A percentile compares a stretch with the other conserved stretches of the same genome.
phyloP scores from a whole-genome alignment of 2,113 vertebrate genomes.

The Andinoacara biseriatus region DNA sequence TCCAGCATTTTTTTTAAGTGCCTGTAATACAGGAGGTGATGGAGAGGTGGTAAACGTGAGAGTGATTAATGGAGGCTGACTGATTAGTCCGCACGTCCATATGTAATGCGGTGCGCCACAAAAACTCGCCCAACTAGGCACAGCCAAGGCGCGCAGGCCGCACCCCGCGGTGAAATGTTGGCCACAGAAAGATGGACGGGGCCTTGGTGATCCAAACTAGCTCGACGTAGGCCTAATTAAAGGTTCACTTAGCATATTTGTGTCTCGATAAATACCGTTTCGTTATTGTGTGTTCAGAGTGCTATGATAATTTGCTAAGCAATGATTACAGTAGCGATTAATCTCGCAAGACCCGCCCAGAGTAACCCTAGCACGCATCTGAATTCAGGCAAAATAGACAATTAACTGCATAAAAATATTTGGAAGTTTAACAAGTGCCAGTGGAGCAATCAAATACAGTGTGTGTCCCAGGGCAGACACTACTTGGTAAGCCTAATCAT shows the following conservation, averaged over 20 bases:
- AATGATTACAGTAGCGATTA: slow-evolving; percentile 41
- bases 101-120: slow-evolving; percentile 69
- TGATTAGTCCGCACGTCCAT: slow-evolving; percentile 72
- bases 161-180: slow-evolving; percentile 57
- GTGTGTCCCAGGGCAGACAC: neutral
- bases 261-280: slow-evolving; percentile 31
- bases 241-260: slow-evolving; percentile 42
- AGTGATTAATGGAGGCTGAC: slow-evolving; percentile 68
- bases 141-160: slow-evolving; percentile 58
- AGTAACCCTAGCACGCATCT: neutral
- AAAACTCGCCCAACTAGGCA: slow-evolving; percentile 53
- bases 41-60: slow-evolving; percentile 67
- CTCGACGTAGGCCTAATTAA: slow-evolving; percentile 48
- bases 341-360: neutral
- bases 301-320: slow-evolving; percentile 29
- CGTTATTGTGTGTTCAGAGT: slow-evolving; percentile 11
- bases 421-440: slow-evolving; percentile 20
- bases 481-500: neutral
- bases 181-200: slow-evolving; percentile 18
- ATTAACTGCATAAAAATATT: neutral
- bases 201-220: slow-evolving; percentile 39
- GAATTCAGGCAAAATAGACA: neutral
- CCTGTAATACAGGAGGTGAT: slow-evolving; percentile 63
- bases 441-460: slow-evolving; percentile 2
- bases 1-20: slow-evolving; percentile 28